Base-by-base conservation (phyloP, 2,113 vertebrate genomes). In the Nothoprocta pentlandii region DNA sequence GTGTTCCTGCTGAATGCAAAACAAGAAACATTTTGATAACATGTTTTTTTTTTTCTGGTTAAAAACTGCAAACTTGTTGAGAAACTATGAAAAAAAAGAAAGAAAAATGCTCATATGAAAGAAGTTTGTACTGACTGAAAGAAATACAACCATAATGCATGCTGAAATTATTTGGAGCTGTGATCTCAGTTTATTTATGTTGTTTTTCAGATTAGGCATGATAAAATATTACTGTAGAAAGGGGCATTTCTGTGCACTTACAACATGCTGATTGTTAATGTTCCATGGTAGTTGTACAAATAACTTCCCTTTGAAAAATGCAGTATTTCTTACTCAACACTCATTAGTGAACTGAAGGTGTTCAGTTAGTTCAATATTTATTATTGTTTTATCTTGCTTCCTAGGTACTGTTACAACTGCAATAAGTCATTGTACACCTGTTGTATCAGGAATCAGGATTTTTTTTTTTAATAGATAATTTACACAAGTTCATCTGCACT, bases 161-260 rank as follows among this genome's bases (percentile, higher is more conserved):
- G 98, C 98, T 97, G 97, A 97, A 98, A 98, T 98, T 98, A 96
- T 98, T 98, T 98, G 97, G 96, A 98, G 93, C 97, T 97, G 97
- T 98, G 97, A 97, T 97, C 96, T 98, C 96, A 96, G 94, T 98
- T 98, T 97, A 96, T 91, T 98, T 98, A 88, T 96, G 97, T 97
- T 98, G 97, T 98, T 97, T 96, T 98, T 97, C 97, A 97, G 96
- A 96, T 95, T 97, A 98, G 98, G 98, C 98, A 98, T 98, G 98
- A 98, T 95, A 97, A 98, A 97, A 95, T 98, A 96, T 97, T 97
- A 96, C 92, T 97, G 96, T 97, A 98, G 97, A 97, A 97, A 98
- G 97, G 96, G 92, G 95, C 97, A 97, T 98, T 98, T 98, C 97
- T 28, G 92, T 97, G 97, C 97, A 98, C 96, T 98, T 97, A 97